These are phyloP conservation scores for Heliornis fulica DNA, from an alignment of 2,113 vertebrate genomes.

Conservation along the genomic window DNA sequence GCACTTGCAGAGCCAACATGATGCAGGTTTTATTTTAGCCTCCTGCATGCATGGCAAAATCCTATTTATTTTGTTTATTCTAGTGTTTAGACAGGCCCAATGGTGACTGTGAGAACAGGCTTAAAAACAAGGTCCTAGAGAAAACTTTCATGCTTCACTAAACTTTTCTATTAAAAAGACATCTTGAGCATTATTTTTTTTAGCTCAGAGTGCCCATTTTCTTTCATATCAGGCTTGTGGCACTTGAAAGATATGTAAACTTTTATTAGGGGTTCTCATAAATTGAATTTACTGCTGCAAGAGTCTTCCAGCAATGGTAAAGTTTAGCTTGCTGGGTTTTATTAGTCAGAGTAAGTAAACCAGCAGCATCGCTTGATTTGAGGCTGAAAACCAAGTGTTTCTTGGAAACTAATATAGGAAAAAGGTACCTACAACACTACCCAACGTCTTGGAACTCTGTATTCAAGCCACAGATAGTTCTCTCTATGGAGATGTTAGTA, in stretches of 20 bases:
- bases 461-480: constrained; percentile 56
- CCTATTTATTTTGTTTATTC: constrained; percentile 9
- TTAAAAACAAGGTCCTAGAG: background rate
- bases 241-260: constrained; percentile 43
- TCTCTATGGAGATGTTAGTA: constrained; percentile 70
- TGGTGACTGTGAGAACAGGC: background rate
- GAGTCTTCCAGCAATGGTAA: constrained; percentile 38
- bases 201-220: background rate
- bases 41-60: background rate
- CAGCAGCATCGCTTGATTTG: constrained; percentile 15
- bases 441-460: constrained; percentile 13
- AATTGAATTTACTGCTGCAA: constrained; percentile 40
- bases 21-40: background rate
- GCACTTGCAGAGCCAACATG: background rate
- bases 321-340: constrained; percentile 40
- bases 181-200: background rate
- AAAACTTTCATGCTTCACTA: background rate
- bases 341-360: constrained; percentile 50
- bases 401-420: constrained; percentile 58
- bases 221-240: background rate
- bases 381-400: constrained; percentile 11
- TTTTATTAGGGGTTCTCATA: constrained; percentile 45
- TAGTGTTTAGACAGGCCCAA: background rate
- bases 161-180: background rate
- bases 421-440: constrained; percentile 55